A percentile compares a stretch with the other conserved stretches of the same genome.
Conservation (phyloP, 2,888 invertebrate species). For the Aphodius granarius region DNA sequence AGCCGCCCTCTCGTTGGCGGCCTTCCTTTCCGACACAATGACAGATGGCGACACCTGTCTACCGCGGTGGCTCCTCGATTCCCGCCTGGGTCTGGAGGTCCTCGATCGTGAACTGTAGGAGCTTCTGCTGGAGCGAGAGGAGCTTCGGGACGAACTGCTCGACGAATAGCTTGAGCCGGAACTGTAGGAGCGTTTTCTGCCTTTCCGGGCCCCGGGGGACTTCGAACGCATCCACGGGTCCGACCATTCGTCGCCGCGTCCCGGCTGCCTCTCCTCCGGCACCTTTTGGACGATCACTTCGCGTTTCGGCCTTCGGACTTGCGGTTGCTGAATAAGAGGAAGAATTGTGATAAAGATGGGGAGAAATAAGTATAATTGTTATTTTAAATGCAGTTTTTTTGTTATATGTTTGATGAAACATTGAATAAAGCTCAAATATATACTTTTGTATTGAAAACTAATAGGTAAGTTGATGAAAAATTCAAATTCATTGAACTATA, state of each 20-base stretch:
- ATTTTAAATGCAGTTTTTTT: no score
- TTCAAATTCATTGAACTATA: no score
- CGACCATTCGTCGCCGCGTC: conserved; percentile 86
- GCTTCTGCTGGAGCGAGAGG: conserved; percentile 48
- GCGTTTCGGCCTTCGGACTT: conserved; percentile 62
- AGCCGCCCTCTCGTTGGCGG: conserved; percentile 67
- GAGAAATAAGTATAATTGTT: background rate
- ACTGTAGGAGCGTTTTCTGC: conserved; percentile 64
- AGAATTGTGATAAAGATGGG: background rate
- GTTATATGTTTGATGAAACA: no score
- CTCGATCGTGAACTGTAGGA: conserved; percentile 55
- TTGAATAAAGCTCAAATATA: no score
- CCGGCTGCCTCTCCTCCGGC: conserved; percentile 45
- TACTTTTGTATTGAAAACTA: no score
- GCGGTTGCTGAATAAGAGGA: background rate
- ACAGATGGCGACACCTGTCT: conserved; percentile 62
- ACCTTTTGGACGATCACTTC: conserved; percentile 79
- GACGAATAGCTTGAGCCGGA: conserved; percentile 69
- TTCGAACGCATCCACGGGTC: conserved; percentile 92
- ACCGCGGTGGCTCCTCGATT: conserved; percentile 19
- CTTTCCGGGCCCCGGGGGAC: conserved; percentile 64
- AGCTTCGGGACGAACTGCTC: conserved; percentile 49
- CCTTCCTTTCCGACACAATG: conserved; percentile 65
- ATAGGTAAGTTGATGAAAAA: no score
- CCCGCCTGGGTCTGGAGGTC: conserved; percentile 34